Evolutionary conservation across 2,888 invertebrate species (phyloP), one percentile per base, ranked within the genome.

Genomic region (Sialis lutaria): DNA sequence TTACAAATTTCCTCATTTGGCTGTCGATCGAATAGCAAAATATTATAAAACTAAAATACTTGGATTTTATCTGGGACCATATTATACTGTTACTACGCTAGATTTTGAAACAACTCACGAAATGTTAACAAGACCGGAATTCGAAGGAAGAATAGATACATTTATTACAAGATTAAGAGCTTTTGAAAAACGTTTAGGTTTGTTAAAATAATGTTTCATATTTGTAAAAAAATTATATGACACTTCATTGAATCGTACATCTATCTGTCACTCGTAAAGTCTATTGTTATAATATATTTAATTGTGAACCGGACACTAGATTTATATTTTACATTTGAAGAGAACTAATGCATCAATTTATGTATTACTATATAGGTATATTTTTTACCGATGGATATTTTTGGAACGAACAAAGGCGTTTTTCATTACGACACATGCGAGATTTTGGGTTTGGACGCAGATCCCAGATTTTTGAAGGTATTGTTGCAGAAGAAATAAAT

Each of bases 361-460:
- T 37, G 22, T 7, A 2, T 37, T 37, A 37, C 1, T n/a, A 32
- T 53, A 1, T 52, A 79, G 80, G 80, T 8, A 72, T 81, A 50
- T 79, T 80, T 58, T 80, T 81, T 56, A 70, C 72, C 10, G 79
- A 81, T 10, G 77, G 76, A 1, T 61, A 64, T 39, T 62, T 70
- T 45, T 82, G 82, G 81, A 72, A 74, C 49, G 70, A 74, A 3
- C 81, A 82, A 54, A 65, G 79, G 33, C 68, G 82, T 52, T 82
- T 79, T 52, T 69, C 79, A 0, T 64, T 82, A 4, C 68, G 81
- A 1, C 70, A 76, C 53, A 62, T 81, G 57, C 64, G 82, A 0
- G 81, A 82, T 56, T 80, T 67, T 55, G 82, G 82, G 2, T 80
- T 82, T 50, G 82, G 82, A 0, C 67, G 78, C 43, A 70, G 81